Conservation (phyloP, 2,888 invertebrate species). For the Xanthia icteritia region DNA sequence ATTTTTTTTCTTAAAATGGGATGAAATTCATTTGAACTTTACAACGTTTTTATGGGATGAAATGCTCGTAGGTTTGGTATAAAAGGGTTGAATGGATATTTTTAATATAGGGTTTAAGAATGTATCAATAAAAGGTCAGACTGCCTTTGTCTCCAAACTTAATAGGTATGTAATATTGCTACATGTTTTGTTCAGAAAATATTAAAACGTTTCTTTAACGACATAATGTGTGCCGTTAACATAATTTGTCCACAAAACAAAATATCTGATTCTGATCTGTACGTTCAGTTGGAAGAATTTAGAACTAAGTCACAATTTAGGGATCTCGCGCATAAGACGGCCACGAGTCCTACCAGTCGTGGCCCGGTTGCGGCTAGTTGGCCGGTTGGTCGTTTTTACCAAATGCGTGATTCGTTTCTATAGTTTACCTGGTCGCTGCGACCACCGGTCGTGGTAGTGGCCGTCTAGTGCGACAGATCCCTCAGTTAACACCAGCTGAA, state of each 20-base stretch:
- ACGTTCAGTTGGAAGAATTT: not conserved
- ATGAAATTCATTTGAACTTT: slow-evolving; percentile 45
- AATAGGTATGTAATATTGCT: not conserved
- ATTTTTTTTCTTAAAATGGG: slow-evolving; percentile 35
- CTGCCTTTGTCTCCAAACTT: no score
- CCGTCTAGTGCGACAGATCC: no score
- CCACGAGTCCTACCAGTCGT: no score
- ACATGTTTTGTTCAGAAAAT: not conserved
- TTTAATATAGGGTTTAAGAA: not conserved
- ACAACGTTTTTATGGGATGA: not conserved
- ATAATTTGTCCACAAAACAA: not conserved
- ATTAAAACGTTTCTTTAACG: not conserved
- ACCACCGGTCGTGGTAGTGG: no score
- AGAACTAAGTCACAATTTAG: not conserved
- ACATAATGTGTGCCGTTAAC: not conserved
- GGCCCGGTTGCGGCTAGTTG: no score
- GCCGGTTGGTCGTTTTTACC: no score
- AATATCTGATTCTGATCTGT: not conserved
- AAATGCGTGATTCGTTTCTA: no score
- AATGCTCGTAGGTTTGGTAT: not conserved
- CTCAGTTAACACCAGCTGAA: no score
- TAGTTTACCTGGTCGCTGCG: no score
- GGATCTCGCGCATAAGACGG: no score
- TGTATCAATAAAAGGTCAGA: not conserved
- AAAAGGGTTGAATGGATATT: slow-evolving; percentile 1